These are phyloP conservation scores for Hypomesus transpacificus DNA, from an alignment of 2,113 vertebrate genomes.

Conservation along the genomic window DNA sequence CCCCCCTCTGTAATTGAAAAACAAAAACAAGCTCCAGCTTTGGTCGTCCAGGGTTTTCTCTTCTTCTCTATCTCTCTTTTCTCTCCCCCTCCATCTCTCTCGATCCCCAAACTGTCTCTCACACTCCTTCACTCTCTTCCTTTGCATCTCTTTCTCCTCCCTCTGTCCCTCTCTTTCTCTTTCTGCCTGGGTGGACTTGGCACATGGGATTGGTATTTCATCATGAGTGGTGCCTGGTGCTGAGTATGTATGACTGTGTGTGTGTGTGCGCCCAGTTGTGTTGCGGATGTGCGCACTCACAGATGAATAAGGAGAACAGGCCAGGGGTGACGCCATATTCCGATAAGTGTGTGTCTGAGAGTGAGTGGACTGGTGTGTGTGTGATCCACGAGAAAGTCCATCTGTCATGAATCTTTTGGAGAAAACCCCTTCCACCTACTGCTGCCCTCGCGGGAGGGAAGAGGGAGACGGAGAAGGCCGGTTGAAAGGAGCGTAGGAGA, in stretches of 20 bases:
- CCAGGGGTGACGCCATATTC: neutral
- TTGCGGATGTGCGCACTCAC: neutral
- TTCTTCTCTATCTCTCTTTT: too few species aligned
- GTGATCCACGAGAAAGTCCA: neutral
- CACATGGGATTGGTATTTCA: constrained; percentile 25
- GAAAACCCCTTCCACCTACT: constrained; percentile 26
- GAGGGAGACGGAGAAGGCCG: neutral
- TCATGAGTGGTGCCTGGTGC: constrained; percentile 19
- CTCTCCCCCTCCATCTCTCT: too few species aligned
- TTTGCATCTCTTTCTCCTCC: too few species aligned
- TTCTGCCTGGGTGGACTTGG: constrained; percentile 2
- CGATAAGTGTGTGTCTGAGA: neutral
- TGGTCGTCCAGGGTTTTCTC: too few species aligned
- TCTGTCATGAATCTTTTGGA: too few species aligned
- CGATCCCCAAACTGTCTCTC: too few species aligned
- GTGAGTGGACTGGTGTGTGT: neutral
- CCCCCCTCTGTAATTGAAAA: neutral
- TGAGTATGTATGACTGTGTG: constrained; percentile 7
- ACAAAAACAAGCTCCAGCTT: too few species aligned
- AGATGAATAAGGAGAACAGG: neutral
- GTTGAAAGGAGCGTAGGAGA: neutral
- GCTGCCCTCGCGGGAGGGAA: constrained; percentile 1
- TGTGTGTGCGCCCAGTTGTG: neutral
- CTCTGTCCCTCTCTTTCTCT: neutral
- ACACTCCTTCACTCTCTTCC: too few species aligned